Conservation (phyloP, 2,888 invertebrate genomes). For the Achlya flavicornis region DNA sequence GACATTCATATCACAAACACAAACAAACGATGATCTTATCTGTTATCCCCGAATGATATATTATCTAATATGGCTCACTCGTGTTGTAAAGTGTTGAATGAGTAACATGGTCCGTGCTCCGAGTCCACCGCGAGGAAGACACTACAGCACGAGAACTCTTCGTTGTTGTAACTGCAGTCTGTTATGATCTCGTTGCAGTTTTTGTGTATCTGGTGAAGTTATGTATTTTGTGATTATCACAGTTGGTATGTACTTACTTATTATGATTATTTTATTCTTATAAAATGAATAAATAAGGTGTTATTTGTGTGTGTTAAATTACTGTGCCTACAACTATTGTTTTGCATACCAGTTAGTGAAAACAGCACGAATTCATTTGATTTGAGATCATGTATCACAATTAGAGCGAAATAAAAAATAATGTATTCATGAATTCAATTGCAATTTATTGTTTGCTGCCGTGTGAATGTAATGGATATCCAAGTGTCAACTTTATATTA, state of each 20-base stretch:
- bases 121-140: slow-evolving; percentile 76
- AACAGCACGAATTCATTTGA: no score
- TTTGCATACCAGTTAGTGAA: no score
- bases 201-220: slow-evolving; percentile 64
- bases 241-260: not conserved
- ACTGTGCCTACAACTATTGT: no score
- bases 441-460: no score
- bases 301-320: no score
- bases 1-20: slow-evolving; percentile 16
- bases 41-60: slow-evolving; percentile 24
- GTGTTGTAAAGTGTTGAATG: slow-evolving; percentile 81
- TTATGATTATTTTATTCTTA: no score
- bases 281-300: no score
- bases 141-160: slow-evolving; percentile 76
- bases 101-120: slow-evolving; percentile 79
- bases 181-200: slow-evolving; percentile 71
- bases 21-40: slow-evolving; percentile 28
- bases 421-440: no score
- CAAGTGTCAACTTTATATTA: no score
- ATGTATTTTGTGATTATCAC: not conserved
- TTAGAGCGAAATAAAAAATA: no score
- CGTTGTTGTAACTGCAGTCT: slow-evolving; percentile 74
- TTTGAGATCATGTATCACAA: no score
- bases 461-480: no score
- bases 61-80: slow-evolving; percentile 51